Conservation (phyloP, 2,888 invertebrate species). For the Rutpela maculata region DNA sequence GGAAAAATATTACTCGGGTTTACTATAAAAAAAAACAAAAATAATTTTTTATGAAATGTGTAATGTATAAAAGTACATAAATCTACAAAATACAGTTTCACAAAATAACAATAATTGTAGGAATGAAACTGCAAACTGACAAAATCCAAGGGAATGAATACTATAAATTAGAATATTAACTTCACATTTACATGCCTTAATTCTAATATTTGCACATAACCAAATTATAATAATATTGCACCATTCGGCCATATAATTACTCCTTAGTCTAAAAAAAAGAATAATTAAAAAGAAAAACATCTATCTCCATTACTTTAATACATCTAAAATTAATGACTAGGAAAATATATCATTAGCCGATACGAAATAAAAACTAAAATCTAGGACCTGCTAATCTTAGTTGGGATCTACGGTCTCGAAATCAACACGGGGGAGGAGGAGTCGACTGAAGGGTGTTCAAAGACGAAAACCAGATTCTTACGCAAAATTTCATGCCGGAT, state of each 20-base stretch:
- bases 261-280: constrained; percentile 38
- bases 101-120: constrained; percentile 52
- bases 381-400: constrained; percentile 54
- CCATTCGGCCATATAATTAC: constrained; percentile 61
- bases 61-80: constrained; percentile 68
- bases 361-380: constrained; percentile 65
- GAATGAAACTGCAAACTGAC: constrained; percentile 61
- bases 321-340: constrained; percentile 68
- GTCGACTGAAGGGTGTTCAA: no score
- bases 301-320: constrained; percentile 28
- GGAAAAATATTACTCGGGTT: no score
- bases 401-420: no score
- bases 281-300: constrained; percentile 37
- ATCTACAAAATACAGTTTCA: constrained; percentile 64
- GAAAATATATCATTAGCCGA: constrained; percentile 72
- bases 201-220: constrained; percentile 32
- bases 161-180: constrained; percentile 44
- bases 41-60: constrained; percentile 40
- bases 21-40: background rate
- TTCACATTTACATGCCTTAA: constrained; percentile 22
- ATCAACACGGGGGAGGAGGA: no score
- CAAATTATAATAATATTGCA: constrained; percentile 64
- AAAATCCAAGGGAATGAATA: constrained; percentile 62
- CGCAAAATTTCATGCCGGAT: no score
- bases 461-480: no score